Conservation (phyloP, 2,797 vertebrate genomes). For the Forpus xanthops region DNA sequence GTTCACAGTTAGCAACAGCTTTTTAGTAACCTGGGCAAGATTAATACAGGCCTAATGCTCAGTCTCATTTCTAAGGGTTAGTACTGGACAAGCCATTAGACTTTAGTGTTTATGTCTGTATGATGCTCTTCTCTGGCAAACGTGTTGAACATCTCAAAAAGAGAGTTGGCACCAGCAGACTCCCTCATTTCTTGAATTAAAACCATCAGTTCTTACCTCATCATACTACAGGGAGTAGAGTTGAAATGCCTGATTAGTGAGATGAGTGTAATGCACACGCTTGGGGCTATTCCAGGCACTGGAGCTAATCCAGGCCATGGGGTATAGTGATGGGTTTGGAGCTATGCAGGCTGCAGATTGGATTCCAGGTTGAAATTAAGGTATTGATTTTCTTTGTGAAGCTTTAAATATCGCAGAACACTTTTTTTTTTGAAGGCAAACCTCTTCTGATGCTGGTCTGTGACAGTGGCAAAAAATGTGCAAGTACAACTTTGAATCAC, state of each 20-base stretch:
- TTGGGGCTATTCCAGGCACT: slow-evolving; percentile 27
- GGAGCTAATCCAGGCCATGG: neutral
- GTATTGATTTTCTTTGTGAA: neutral
- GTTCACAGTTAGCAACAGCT: neutral
- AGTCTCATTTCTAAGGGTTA: neutral
- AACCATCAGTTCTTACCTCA: neutral
- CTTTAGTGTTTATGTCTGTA: neutral
- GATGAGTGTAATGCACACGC: neutral
- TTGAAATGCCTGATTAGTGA: slow-evolving; percentile 11
- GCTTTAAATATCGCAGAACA: neutral
- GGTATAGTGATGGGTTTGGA: neutral
- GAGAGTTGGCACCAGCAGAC: neutral
- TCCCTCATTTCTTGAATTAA: neutral
- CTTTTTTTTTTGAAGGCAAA: rapidly evolving
- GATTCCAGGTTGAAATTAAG: neutral
- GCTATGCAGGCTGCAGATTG: neutral
- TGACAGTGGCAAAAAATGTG: neutral
- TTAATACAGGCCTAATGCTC: neutral
- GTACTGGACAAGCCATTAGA: neutral
- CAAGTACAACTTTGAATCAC: neutral
- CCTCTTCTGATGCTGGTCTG: neutral
- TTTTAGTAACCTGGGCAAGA: neutral
- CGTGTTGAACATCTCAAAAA: neutral
- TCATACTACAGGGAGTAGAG: neutral
- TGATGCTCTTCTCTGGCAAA: neutral